These are phyloP conservation scores for Mesembrinibis cayennensis DNA, from an alignment of 2,113 vertebrate species.

Conservation along the genomic window DNA sequence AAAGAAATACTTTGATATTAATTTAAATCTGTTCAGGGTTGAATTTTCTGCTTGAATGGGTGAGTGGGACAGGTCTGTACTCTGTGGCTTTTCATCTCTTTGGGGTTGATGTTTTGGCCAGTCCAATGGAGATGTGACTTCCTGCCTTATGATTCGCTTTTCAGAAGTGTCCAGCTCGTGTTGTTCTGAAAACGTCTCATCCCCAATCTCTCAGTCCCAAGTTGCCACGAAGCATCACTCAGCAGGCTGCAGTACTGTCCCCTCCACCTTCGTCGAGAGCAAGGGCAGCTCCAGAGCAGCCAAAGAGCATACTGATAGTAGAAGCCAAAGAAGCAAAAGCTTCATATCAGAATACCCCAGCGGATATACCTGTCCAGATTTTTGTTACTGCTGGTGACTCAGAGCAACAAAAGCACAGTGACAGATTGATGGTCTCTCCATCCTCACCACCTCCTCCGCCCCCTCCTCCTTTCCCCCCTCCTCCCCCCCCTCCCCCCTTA, in stretches of 20 bases:
- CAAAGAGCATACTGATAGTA: neutral
- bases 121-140: neutral
- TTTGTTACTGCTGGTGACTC: constrained; percentile 29
- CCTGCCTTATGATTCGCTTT: neutral
- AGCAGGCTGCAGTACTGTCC: neutral
- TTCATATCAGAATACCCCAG: neutral
- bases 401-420: neutral
- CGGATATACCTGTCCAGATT: constrained; percentile 74
- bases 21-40: neutral
- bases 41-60: neutral
- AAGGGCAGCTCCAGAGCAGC: constrained; percentile 28
- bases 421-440: neutral
- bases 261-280: constrained; percentile 51
- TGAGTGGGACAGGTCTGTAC: neutral
- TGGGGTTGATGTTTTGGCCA: neutral
- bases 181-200: constrained; percentile 74
- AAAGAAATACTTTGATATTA: neutral
- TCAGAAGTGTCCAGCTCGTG: constrained; percentile 81
- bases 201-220: constrained; percentile 38
- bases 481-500: neutral
- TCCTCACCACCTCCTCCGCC: neutral
- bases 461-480: neutral
- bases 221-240: neutral
- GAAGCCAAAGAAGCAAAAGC: neutral
- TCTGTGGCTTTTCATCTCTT: neutral